phyloP scores from a whole-genome alignment of 2,797 vertebrate genomes.

The Coilia nasus region DNA sequence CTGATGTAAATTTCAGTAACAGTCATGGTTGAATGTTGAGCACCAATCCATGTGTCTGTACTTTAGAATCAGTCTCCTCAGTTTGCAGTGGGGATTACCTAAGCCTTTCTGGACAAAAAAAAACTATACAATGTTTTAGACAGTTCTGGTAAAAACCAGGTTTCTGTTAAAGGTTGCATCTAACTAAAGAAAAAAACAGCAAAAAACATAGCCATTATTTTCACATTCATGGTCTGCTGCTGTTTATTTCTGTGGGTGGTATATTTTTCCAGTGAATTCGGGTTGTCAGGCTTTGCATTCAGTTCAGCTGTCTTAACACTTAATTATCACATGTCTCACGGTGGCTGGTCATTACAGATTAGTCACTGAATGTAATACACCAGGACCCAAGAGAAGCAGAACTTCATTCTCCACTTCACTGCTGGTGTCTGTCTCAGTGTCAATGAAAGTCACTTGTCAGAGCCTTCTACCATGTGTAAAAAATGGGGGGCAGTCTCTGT shows the following conservation, averaged over 20 bases:
- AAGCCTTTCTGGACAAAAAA: neutral
- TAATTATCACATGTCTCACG: neutral
- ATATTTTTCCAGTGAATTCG: neutral
- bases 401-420: too few relatives aligned
- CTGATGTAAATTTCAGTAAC: neutral
- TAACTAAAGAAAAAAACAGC: too few relatives aligned
- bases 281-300: neutral
- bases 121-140: too few relatives aligned
- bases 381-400: neutral
- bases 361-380: neutral
- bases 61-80: neutral
- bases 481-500: too few relatives aligned
- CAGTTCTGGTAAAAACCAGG: too few relatives aligned
- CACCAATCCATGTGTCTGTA: neutral
- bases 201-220: neutral
- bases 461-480: too few relatives aligned
- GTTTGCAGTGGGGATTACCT: neutral
- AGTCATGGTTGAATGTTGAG: neutral
- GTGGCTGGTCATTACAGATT: neutral
- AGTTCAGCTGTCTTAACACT: neutral
- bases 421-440: too few relatives aligned
- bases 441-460: too few relatives aligned
- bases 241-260: neutral
- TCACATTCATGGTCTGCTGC: neutral
- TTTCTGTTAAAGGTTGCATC: too few relatives aligned